Evolutionary conservation across 1,140 invertebrate species (phyloP).

Genomic region (Drosophila albomicans): DNA sequence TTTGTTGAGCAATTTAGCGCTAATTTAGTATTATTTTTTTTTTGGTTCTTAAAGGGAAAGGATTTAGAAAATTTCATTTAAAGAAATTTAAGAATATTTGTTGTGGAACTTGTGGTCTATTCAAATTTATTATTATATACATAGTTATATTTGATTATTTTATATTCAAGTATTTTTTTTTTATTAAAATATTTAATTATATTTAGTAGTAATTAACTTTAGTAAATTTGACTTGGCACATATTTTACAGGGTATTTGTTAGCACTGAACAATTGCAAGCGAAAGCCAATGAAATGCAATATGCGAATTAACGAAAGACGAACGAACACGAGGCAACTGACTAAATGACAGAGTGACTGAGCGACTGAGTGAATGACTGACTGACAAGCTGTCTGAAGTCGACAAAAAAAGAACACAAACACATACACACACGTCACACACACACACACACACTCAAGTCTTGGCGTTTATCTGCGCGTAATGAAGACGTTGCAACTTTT

Average conservation of each 20-base stretch:
- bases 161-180: no score
- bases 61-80: no score
- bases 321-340: conserved; percentile 35
- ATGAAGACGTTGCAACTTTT: conserved; percentile 77
- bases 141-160: no score
- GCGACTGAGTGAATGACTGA: conserved; percentile 13
- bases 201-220: no score
- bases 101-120: no score
- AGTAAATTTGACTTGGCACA: no score
- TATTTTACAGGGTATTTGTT: conserved; percentile 2
- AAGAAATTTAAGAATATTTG: no score
- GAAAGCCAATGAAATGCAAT: neutral
- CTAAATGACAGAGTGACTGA: conserved; percentile 20
- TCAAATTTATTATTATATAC: no score
- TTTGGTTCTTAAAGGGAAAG: no score
- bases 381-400: conserved; percentile 43
- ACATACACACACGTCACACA: neutral
- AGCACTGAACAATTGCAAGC: neutral
- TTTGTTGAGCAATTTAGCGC: no score
- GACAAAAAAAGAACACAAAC: conserved; percentile 8
- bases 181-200: no score
- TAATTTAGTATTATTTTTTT: no score
- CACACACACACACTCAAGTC: conserved; percentile 6
- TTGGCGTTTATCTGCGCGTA: conserved; percentile 62
- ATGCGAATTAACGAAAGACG: conserved; percentile 7